A percentile compares a stretch with the other conserved stretches of the same genome.
Evolutionary conservation across 2,797 vertebrate species (phyloP).

Genomic region (Sternotherus odoratus): DNA sequence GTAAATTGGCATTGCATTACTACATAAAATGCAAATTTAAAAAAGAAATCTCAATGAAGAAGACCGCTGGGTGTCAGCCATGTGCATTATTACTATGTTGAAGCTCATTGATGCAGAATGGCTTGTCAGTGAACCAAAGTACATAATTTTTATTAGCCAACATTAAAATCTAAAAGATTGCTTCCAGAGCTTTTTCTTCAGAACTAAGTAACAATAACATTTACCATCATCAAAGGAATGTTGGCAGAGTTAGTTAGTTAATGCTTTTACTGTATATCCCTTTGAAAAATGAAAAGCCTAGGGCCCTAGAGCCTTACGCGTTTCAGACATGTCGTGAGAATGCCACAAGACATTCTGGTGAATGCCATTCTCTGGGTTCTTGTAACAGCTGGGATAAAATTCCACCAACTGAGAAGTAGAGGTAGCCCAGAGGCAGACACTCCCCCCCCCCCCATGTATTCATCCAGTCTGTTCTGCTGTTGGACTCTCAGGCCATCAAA

Average conservation of each 20-base stretch:
- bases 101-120: conserved; percentile 24
- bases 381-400: too few species aligned
- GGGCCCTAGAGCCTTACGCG: neutral
- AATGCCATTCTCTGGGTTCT: too few species aligned
- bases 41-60: conserved; percentile 36
- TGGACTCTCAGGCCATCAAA: too few species aligned
- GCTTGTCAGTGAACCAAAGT: neutral
- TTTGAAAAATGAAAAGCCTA: conserved; percentile 8
- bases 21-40: neutral
- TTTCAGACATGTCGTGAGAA: too few species aligned
- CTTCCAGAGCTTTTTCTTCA: neutral
- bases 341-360: too few species aligned
- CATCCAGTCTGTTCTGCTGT: too few species aligned
- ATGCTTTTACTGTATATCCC: neutral
- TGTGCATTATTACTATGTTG: neutral
- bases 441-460: too few species aligned
- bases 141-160: neutral
- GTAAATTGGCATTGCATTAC: conserved; percentile 18
- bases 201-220: neutral
- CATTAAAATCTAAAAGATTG: neutral
- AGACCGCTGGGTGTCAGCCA: conserved; percentile 15
- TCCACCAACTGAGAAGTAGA: too few species aligned
- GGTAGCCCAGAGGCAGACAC: too few species aligned
- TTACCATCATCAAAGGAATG: neutral
- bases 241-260: neutral